Percentiles rank a stretch among this genome's conserved stretches.
Conservation (phyloP, 2,113 vertebrate genomes). For the Acrocephalus arundinaceus region DNA sequence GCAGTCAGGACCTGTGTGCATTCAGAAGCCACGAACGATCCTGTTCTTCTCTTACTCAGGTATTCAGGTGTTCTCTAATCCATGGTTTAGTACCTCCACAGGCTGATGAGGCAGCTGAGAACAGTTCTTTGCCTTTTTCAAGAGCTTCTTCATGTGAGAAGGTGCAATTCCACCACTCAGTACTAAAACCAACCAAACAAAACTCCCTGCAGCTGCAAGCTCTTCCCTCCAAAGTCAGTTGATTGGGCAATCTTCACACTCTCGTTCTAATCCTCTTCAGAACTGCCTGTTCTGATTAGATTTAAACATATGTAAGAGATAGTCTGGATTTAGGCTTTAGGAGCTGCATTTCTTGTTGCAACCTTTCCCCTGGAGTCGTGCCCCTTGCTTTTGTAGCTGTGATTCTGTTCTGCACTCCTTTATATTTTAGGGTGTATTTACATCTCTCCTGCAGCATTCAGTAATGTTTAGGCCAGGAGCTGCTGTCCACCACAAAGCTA, state of each 20-base stretch:
- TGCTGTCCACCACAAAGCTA: not conserved
- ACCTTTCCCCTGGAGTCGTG: not conserved
- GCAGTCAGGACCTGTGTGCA: not conserved
- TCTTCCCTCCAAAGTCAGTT: not conserved
- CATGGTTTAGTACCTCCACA: not conserved
- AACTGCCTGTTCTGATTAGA: not conserved
- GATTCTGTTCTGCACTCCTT: not conserved
- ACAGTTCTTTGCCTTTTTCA: not conserved
- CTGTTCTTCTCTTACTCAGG: not conserved
- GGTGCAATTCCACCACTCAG: not conserved
- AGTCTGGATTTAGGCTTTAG: not conserved
- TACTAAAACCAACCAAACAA: not conserved
- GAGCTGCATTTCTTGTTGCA: not conserved
- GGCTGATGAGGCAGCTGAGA: not conserved
- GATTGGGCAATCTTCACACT: not conserved
- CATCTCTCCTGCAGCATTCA: not conserved
- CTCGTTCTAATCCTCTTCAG: not conserved
- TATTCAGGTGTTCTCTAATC: not conserved
- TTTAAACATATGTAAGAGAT: not conserved
- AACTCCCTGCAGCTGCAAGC: not conserved
- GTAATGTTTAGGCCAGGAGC: not conserved
- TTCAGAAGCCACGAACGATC: not conserved
- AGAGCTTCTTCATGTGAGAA: not conserved
- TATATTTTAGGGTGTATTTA: not conserved
- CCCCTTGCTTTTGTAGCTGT: not conserved